Percentiles rank a stretch among this genome's conserved stretches.
Conservation (phyloP, 2,888 invertebrate species). For the Eutolmus rufibarbis region DNA sequence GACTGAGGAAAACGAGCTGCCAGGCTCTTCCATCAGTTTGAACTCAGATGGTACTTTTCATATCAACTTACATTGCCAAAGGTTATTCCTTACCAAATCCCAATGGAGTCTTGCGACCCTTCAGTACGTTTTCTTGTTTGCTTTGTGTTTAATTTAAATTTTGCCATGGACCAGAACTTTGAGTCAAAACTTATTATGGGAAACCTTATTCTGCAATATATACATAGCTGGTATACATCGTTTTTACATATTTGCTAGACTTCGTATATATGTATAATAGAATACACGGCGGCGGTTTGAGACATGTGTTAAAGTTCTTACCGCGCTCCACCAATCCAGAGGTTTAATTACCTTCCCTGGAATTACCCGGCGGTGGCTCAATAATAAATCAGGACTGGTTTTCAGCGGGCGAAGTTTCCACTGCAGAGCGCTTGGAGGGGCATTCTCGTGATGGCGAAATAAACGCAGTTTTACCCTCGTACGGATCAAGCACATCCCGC, state of each 20-base stretch:
- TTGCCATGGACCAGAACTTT: not conserved
- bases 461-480: not conserved
- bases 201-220: not conserved
- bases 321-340: constrained; percentile 24
- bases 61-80: constrained; percentile 32
- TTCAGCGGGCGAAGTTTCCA: not conserved
- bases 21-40: constrained; percentile 38
- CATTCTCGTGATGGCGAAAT: not conserved
- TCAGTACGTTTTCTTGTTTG: not conserved
- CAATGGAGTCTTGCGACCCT: not conserved
- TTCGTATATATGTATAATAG: not conserved
- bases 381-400: constrained; percentile 38
- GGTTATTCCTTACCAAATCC: constrained; percentile 19
- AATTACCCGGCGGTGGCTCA: not conserved
- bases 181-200: not conserved
- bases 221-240: not conserved
- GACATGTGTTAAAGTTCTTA: constrained; percentile 48
- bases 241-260: not conserved
- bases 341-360: constrained; percentile 44
- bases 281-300: constrained; percentile 18
- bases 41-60: constrained; percentile 42
- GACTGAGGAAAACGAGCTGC: not conserved
- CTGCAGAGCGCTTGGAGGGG: not conserved
- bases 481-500: not conserved
- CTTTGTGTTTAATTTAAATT: constrained; percentile 27